Conservation (phyloP, 2,888 invertebrate species). For the Scaeva pyrastri region DNA sequence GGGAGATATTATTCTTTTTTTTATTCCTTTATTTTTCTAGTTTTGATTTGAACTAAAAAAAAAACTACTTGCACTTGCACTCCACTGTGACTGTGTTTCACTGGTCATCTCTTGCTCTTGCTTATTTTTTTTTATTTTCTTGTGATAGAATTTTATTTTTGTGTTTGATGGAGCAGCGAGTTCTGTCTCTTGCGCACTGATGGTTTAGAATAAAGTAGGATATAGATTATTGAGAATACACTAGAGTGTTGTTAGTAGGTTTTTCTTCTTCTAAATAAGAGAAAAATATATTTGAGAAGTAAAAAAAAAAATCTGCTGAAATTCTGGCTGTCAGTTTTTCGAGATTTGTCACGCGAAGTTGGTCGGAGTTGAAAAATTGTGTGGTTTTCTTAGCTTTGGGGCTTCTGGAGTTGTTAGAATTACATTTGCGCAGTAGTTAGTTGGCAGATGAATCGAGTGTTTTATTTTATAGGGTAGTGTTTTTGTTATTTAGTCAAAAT, state of each 20-base stretch:
- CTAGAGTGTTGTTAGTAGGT: slow-evolving; percentile 48
- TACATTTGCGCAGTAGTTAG: slow-evolving; percentile 60
- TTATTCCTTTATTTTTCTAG: slow-evolving; percentile 43
- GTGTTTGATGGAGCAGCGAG: slow-evolving; percentile 19
- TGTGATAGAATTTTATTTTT: slow-evolving; percentile 35
- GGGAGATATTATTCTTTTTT: slow-evolving; percentile 63
- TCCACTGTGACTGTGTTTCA: slow-evolving; percentile 40
- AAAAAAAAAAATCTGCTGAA: slow-evolving; percentile 29
- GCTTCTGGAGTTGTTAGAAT: neutral
- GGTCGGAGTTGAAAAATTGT: neutral
- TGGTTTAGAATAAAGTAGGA: slow-evolving; percentile 52
- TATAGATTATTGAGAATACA: slow-evolving; percentile 69
- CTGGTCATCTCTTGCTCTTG: slow-evolving; percentile 41
- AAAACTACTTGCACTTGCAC: slow-evolving; percentile 51
- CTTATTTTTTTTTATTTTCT: slow-evolving; percentile 42
- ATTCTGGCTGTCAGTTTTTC: slow-evolving; percentile 60
- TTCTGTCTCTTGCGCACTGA: slow-evolving; percentile 66
- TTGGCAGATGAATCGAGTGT: neutral
- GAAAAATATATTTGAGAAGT: slow-evolving; percentile 22
- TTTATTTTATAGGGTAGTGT: slow-evolving; percentile 35
- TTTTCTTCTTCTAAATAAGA: slow-evolving; percentile 65
- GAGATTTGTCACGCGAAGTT: slow-evolving; percentile 62
- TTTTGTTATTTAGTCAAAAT: neutral
- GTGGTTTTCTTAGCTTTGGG: neutral
- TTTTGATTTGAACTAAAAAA: slow-evolving; percentile 23